Conservation (phyloP, 2,113 vertebrate species). For the Perognathus longimembris region DNA sequence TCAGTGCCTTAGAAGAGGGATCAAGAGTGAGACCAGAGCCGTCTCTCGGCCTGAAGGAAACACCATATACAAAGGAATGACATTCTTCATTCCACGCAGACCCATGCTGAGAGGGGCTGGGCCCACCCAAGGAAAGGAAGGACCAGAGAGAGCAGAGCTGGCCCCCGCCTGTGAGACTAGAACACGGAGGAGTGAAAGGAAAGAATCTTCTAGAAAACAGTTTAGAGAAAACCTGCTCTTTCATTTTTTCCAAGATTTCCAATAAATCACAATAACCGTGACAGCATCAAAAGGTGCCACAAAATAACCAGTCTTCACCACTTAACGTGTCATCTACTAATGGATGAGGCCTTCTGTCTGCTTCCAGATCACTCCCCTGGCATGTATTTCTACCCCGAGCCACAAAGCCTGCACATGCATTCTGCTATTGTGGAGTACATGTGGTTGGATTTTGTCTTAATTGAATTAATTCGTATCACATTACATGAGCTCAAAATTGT, state of each 20-base stretch:
- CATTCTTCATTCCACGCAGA: no score
- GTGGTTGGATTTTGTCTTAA: conserved; percentile 49
- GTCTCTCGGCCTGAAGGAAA: not conserved
- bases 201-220: no score
- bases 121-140: not conserved
- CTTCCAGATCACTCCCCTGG: not conserved
- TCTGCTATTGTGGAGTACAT: not conserved
- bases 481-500: conserved; percentile 48
- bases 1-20: fast-evolving
- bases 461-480: conserved; percentile 58
- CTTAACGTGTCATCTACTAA: not conserved
- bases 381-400: not conserved
- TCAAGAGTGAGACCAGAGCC: not conserved
- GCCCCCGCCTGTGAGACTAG: fast-evolving
- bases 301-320: not conserved
- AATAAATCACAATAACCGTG: not conserved
- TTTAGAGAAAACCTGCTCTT: not conserved
- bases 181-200: not conserved
- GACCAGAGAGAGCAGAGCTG: fast-evolving
- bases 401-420: not conserved
- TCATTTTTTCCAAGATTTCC: not conserved
- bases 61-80: not conserved
- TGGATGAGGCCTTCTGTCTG: not conserved
- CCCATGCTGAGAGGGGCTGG: not conserved
- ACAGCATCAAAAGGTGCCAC: not conserved